Conservation (phyloP, 2,113 vertebrate species). For the Pavo muticus region DNA sequence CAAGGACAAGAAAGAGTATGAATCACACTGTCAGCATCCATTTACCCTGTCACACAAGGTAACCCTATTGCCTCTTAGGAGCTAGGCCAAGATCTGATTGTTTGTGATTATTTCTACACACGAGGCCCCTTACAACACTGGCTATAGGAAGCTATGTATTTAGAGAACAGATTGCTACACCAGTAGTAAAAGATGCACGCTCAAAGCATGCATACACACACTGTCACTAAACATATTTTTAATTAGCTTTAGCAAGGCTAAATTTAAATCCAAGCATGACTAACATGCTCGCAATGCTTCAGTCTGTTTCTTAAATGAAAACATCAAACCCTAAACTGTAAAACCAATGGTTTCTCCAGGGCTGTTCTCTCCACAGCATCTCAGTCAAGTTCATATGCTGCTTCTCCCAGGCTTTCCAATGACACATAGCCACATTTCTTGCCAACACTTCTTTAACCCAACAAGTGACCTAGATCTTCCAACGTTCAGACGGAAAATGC, state of each 20-base stretch:
- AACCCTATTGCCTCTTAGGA: not conserved
- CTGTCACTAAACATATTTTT: slow-evolving; percentile 49
- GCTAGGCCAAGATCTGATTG: not conserved
- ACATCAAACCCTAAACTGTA: slow-evolving; percentile 52
- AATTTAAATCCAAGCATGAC: slow-evolving; percentile 61
- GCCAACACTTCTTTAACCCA: slow-evolving; percentile 53
- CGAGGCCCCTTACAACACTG: not conserved
- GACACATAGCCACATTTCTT: slow-evolving; percentile 19
- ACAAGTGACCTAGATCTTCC: slow-evolving; percentile 22
- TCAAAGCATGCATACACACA: slow-evolving; percentile 17
- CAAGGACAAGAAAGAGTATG: not conserved
- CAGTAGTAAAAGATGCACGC: slow-evolving; percentile 35
- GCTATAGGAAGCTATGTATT: not conserved
- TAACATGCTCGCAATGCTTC: slow-evolving; percentile 11
- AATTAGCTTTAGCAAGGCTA: slow-evolving; percentile 67
- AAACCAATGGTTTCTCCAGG: slow-evolving; percentile 61
- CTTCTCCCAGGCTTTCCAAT: slow-evolving; percentile 32
- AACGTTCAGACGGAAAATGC: not conserved
- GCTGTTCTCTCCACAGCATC: slow-evolving; percentile 42
- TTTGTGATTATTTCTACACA: not conserved
- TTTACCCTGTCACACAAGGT: not conserved
- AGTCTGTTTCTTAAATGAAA: slow-evolving; percentile 62
- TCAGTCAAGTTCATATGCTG: not conserved
- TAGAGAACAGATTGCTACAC: slow-evolving; percentile 8
- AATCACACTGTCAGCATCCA: not conserved